Evolutionary conservation across 2,113 vertebrate genomes (phyloP), one percentile per base, ranked within the genome.

Genomic region (Pterophyllum scalare): DNA sequence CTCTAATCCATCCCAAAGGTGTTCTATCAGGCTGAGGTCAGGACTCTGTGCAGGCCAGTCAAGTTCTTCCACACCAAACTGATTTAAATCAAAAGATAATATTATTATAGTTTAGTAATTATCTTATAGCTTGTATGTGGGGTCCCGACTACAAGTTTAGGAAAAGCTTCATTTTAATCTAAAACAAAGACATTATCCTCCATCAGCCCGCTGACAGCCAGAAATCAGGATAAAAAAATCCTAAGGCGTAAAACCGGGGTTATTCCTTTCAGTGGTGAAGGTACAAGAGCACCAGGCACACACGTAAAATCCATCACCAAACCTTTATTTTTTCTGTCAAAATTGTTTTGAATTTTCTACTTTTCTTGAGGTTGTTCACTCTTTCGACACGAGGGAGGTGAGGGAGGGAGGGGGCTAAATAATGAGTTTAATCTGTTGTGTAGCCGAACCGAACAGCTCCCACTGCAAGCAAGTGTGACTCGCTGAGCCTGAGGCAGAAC

Each of bases 371-470:
- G 4, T 72, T 72, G 46, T 20, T 72, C 46, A 72, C 26, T 31
- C 26, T n/a, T 70, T 52, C 26, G 54, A 61, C 33, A 57, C 9
- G 33, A 60, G 61, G n/a, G n/a, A n/a, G n/a, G n/a, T n/a, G n/a
- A n/a, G n/a, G n/a, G n/a, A n/a, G n/a, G n/a, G n/a, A n/a, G n/a
- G 22, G 22, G 19, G 14, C 26, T 75, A 56, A 67, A 56, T 75
- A 79, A 87, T 67, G 59, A 75, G 54, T 56, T 83, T 80, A 80
- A 87, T 83, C 67, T 87, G 76, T 38, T 46, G 38, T 75, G 65
- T 72, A 20, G 65, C 65, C 15, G 6, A 31, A 52, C 26, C 17
- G 6, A 14, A 49, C 49, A 52, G 2, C 46, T 72, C 3, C 46
- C 67, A 72, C 26, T 72, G 46, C 46, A 52, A 72, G 43, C 52